These are phyloP conservation scores for Drosophila quadrilineata DNA, from an alignment of 1,140 invertebrate species.

Conservation along the genomic window DNA sequence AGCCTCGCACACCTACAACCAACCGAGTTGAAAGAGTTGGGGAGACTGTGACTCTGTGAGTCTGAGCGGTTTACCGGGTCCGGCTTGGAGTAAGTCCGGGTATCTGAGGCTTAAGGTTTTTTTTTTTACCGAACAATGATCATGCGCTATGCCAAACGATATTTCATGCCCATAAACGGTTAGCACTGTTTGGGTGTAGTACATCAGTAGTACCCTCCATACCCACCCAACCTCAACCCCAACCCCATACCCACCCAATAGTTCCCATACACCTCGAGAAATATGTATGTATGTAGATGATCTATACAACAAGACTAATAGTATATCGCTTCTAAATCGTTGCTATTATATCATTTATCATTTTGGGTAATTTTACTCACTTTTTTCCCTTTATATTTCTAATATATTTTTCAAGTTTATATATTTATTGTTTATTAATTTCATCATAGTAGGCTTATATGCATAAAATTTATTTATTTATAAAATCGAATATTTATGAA, in stretches of 20 bases:
- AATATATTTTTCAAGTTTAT: too few relatives aligned
- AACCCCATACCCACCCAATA: not conserved
- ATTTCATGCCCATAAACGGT: constrained; percentile 75
- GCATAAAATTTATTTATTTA: too few relatives aligned
- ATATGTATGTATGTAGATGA: too few relatives aligned
- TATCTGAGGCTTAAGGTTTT: constrained; percentile 39
- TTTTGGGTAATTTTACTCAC: too few relatives aligned
- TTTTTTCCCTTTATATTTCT: too few relatives aligned
- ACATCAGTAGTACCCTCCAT: constrained; percentile 15
- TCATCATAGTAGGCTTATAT: too few relatives aligned
- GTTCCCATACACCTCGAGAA: not conserved
- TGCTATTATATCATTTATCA: too few relatives aligned
- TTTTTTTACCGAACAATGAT: constrained; percentile 69
- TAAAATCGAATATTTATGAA: too few relatives aligned
- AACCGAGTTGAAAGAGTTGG: not conserved
- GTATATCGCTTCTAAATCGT: too few relatives aligned
- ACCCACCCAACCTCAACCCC: too few relatives aligned
- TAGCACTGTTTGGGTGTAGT: constrained; percentile 32
- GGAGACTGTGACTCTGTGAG: not conserved
- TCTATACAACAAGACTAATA: too few relatives aligned
- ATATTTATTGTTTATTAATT: too few relatives aligned
- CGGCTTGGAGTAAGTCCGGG: not conserved
- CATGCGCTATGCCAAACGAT: constrained; percentile 56
- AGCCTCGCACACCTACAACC: constrained; percentile 57
- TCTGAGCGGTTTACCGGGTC: not conserved